Base-by-base conservation (phyloP, 30 jellyfish, hydroid and myxozoan species). In the Sanderia malayensis region DNA sequence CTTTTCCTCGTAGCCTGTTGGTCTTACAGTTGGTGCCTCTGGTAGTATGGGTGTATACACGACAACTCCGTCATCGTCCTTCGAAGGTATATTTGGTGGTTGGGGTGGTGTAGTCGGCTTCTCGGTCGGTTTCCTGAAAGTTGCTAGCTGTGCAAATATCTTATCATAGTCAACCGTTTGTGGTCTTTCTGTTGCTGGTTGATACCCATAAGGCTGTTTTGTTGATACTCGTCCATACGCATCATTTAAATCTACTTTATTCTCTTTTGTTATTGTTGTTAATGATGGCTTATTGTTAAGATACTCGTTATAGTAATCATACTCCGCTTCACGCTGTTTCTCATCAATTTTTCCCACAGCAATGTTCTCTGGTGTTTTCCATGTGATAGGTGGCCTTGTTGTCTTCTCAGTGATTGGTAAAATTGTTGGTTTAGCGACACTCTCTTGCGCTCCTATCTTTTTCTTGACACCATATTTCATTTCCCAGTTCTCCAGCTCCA, bases 401-500 rank as follows among this genome's bases (percentile, higher is more conserved):
- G 83, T 71, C 20, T 77, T 49, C 75, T 2, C 31, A 0, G 23
- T 29, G 1, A 78, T 3, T 0, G 69, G 81, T 25, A 57, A 22
- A 7, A 58, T 71, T 17, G 44, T 47, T 2, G 89, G 89, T 24
- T 53, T 78, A 33, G 57, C 70, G 28, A 78, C 89, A 46, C 75
- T 70, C 24, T 78, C 89, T 37, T 64, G 82, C 31, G 89, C 70
- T 52, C 89, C 82, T 10, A 1, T 37, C 27, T 33, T 44, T n/a
- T 17, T 57, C 81, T 33, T 31, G 31, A 27, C 49, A 0, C 89
- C 59, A 41, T 78, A 78, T 58, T 78, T 78, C 18, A 78, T 24
- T 44, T 78, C 89, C 89, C 89, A 78, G 55, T 78, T 59, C 22
- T 78, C 89, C 23, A 78, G 29, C 34, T 78, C 89, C 26, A 79